phyloP scores from a whole-genome alignment of 2,888 invertebrate species.

The Julus scandinavius region DNA sequence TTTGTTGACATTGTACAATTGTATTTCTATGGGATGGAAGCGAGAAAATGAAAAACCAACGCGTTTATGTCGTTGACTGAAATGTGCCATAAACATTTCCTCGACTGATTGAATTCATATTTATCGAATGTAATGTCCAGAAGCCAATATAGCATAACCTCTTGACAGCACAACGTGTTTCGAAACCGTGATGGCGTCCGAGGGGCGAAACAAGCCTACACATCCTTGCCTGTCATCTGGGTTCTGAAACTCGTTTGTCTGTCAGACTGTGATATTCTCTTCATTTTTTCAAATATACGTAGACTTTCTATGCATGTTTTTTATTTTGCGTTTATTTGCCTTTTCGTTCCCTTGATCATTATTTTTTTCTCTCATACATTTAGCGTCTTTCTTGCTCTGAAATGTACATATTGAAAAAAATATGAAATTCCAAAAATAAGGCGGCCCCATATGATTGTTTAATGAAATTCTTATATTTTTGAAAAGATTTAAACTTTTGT shows the following conservation, averaged over 20 bases:
- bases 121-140: background rate
- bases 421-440: background rate
- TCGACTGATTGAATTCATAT: background rate
- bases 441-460: background rate
- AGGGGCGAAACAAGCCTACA: too few relatives aligned
- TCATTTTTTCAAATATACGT: background rate
- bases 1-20: background rate
- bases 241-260: background rate
- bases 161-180: background rate
- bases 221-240: background rate
- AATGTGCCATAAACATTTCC: background rate
- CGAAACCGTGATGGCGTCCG: background rate
- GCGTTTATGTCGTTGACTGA: background rate
- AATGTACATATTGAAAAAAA: background rate
- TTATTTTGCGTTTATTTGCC: too few relatives aligned
- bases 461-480: background rate
- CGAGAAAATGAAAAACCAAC: background rate
- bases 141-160: background rate
- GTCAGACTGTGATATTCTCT: background rate
- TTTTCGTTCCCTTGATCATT: too few relatives aligned
- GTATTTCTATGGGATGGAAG: background rate
- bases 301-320: too few relatives aligned
- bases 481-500: background rate
- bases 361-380: background rate
- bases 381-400: background rate